Base-by-base conservation (phyloP, 2,888 invertebrate species). In the Cylindroiulus punctatus region DNA sequence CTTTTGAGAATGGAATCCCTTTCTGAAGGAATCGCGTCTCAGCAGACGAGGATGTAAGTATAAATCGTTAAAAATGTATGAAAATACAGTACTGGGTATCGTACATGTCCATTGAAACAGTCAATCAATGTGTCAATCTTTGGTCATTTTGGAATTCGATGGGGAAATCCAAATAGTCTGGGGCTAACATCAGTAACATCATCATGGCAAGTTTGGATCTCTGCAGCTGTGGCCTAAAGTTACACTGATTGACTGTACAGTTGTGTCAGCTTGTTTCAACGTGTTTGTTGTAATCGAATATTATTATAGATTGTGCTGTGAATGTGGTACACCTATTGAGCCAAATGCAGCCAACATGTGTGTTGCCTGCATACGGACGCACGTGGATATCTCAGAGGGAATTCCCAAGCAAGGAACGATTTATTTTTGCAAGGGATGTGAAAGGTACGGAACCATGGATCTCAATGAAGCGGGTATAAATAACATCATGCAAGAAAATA, bases 291-390 rank as follows among this genome's bases (percentile, higher is more conserved):
- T n/a, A 32, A 8, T 83, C 4, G 4, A 4, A n/a, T 83, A 4
- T 30, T 12, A 30, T 85, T 86, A 12, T 52, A 87, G 87, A 44
- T 93, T 96, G 89, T 99, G 99, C 90, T 99, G 99, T 90, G 95
- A 97, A 91, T 99, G 99, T 92, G 98, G 98, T 17, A 93, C 94
- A 19, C 92, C 94, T 30, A 99, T 99, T 87, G 95, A 96, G 89
- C 96, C 99, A 44, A 99, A 99, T 92, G 96, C 97, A 1, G 95
- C 98, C 0, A 99, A 98, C 91, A 98, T 98, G 97, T 99, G 99
- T 91, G 96, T 98, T 0, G 95, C 95, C 30, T 99, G 99, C 91
- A 91, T 99, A 57, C 93, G 98, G 81, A 94, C 96, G 47, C 94
- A 96, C 90, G 95, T 98, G 4, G 99, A 99, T 90, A 98, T 99